Conservation (phyloP, 1,140 invertebrate genomes). For the Cydia amplana region DNA sequence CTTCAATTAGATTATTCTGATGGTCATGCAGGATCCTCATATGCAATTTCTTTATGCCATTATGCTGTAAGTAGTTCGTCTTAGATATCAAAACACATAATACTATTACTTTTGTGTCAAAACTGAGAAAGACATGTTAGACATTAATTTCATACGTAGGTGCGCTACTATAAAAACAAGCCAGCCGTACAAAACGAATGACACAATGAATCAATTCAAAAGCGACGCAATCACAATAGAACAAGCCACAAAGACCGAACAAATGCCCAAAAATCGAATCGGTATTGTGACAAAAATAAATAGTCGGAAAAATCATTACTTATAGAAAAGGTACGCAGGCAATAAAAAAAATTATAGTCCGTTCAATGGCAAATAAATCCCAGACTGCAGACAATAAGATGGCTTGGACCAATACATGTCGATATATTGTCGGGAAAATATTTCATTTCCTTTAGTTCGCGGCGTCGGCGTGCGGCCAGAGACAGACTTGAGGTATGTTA, state of each 20-base stretch:
- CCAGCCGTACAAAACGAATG: conserved; percentile 5
- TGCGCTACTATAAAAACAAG: neutral
- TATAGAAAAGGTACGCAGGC: conserved; percentile 30
- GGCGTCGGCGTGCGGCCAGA: neutral
- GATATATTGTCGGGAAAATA: conserved; percentile 53
- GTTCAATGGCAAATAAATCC: conserved; percentile 45
- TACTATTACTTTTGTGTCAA: too few species aligned
- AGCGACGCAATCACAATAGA: conserved; percentile 21
- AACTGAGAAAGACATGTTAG: too few species aligned
- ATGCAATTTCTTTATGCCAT: too few species aligned
- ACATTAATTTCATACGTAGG: neutral
- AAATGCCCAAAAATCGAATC: conserved; percentile 22
- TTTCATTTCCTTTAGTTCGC: conserved; percentile 42
- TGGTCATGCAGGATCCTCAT: too few species aligned
- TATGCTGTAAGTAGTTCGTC: too few species aligned
- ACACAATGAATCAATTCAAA: conserved; percentile 23
- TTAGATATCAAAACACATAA: too few species aligned
- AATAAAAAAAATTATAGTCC: conserved; percentile 42
- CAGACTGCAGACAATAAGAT: conserved; percentile 44
- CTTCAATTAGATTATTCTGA: too few species aligned
- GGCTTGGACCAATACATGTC: conserved; percentile 44
- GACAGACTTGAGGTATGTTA: neutral
- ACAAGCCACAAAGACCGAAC: neutral
- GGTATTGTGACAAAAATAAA: conserved; percentile 30
- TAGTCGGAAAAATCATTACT: conserved; percentile 32